Percentiles rank a stretch among this genome's conserved stretches.
Evolutionary conservation across 2,888 invertebrate genomes (phyloP).

Genomic region (Agrotis puta): DNA sequence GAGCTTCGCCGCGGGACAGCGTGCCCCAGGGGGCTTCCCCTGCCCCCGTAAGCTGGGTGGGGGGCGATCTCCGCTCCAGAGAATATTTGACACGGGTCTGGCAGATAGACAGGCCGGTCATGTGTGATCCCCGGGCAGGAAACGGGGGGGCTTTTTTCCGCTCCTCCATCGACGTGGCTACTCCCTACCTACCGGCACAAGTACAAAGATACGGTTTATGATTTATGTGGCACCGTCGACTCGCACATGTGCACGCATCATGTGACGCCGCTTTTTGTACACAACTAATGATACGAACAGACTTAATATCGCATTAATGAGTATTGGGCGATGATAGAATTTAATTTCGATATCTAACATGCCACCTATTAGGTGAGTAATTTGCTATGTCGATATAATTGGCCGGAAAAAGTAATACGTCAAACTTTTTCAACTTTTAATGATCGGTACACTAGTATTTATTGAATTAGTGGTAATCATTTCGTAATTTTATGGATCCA

Average conservation of each 20-base stretch:
- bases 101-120: conserved; percentile 91
- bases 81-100: conserved; percentile 91
- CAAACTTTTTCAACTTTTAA: conserved; percentile 61
- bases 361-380: conserved; percentile 69
- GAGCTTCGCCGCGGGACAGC: conserved; percentile 91
- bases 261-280: conserved; percentile 83
- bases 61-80: conserved; percentile 90
- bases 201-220: conserved; percentile 87
- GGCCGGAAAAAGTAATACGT: conserved; percentile 57
- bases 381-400: conserved; percentile 71
- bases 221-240: conserved; percentile 85
- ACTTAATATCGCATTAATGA: conserved; percentile 78
- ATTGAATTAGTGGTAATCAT: conserved; percentile 77
- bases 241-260: conserved; percentile 88
- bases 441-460: conserved; percentile 67
- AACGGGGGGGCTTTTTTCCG: conserved; percentile 89
- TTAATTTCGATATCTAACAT: conserved; percentile 66
- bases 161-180: conserved; percentile 87
- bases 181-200: conserved; percentile 80
- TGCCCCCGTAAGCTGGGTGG: conserved; percentile 78
- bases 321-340: conserved; percentile 74
- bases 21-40: conserved; percentile 87
- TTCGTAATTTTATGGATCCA: conserved; percentile 76
- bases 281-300: conserved; percentile 79
- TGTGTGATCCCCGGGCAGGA: conserved; percentile 90